Base-by-base conservation (phyloP, 2,888 invertebrate species). In the Lordiphosa fenestrarum region DNA sequence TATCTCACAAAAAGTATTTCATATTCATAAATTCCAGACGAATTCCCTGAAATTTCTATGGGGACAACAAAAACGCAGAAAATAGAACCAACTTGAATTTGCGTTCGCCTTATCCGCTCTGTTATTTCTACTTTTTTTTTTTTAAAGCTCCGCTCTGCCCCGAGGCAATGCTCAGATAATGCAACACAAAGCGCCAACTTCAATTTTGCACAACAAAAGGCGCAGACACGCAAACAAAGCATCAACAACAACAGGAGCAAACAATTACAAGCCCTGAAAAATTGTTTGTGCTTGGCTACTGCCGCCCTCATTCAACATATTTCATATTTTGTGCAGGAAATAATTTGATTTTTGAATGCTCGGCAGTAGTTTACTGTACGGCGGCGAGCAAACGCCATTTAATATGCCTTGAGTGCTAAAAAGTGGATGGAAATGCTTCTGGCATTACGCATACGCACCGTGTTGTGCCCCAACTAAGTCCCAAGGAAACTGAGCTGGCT, bases 101-200 rank as follows among this genome's bases (percentile, higher is more conserved):
- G 30, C 9, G 9, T 30, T 30, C 30, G 9, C 15, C 12, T 36
- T 51, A 4, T 1, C 25, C 25, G 0, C 6, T 25, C 6, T 23
- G 1, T 15, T 4, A 19, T 19, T 7, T 36, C 4, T 36, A 40
- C 25, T 54, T 6, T 13, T 7, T 36, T 4, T 36, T 44, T 35
- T 30, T 54, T 6, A 48, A 60, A 52, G 62, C 65, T 62, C 54
- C 51, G 30, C 30, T 30, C 65, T 57, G 23, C 40, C 55, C 42
- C 33, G 42, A 52, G 72, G 75, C 72, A 58, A 40, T 66, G 47
- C 39, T 44, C 65, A 46, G 62, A 71, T 77, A 63, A 66, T 74
- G 68, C 73, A 71, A 48, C 71, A 74, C 75, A 74, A 77, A 68
- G 78, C 64, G 47, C 40, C 54, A 64, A 51, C 78, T 68, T 77